Conservation (phyloP, 2,888 invertebrate genomes). For the Sesamia inferens region DNA sequence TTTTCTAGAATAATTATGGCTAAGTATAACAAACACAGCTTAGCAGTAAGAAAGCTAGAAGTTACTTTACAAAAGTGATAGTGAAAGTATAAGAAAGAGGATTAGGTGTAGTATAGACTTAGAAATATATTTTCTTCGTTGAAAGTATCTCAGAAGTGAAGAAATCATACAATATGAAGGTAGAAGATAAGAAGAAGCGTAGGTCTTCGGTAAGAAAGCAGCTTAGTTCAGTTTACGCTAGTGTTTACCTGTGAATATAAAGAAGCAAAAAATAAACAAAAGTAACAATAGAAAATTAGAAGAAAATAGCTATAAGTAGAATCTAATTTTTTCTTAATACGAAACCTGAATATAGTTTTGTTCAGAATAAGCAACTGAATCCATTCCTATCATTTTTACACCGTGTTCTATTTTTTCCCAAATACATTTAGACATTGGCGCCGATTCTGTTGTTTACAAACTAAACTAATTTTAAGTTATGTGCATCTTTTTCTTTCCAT, state of each 20-base stretch:
- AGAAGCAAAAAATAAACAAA: neutral
- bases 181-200: constrained; percentile 11
- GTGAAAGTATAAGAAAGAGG: neutral
- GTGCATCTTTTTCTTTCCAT: no score
- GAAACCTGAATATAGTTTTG: no score
- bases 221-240: constrained; percentile 20
- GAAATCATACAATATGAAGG: constrained; percentile 28
- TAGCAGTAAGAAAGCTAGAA: neutral
- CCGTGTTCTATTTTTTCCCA: no score
- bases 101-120: neutral
- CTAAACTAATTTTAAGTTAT: no score
- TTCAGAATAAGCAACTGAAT: no score
- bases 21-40: neutral
- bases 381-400: no score
- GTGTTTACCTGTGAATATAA: constrained; percentile 44
- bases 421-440: no score
- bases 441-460: no score
- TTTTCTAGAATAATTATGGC: neutral
- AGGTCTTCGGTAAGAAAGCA: constrained; percentile 43
- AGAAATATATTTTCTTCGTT: constrained; percentile 17
- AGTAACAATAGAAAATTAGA: neutral
- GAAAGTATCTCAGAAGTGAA: constrained; percentile 16
- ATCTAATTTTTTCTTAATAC: neutral
- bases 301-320: neutral
- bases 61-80: neutral